These are phyloP conservation scores for Archegozetes longisetosus DNA, from an alignment of 1,140 invertebrate species.

Conservation along the genomic window DNA sequence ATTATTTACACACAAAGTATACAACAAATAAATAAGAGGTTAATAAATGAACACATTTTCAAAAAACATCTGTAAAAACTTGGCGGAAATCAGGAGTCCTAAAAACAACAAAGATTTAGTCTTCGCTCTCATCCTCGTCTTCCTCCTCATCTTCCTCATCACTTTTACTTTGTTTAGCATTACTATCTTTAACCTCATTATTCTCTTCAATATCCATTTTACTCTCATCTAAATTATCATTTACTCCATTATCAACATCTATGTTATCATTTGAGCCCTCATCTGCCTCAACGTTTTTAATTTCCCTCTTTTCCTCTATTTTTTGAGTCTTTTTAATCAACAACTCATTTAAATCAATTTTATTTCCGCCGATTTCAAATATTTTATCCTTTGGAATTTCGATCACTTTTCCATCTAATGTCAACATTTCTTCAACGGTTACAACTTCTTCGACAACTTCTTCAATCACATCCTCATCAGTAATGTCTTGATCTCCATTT, in stretches of 20 bases:
- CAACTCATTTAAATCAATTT: conserved; percentile 11
- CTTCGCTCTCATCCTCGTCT: not conserved
- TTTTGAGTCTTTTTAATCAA: not conserved
- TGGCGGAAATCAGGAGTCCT: no score
- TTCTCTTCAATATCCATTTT: no score
- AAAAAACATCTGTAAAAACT: no score
- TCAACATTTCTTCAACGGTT: not conserved
- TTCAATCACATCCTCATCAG: conserved; percentile 24
- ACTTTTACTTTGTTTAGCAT: conserved; percentile 22
- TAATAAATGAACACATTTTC: no score
- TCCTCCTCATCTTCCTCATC: conserved; percentile 14
- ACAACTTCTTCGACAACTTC: conserved; percentile 17
- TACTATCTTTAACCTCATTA: conserved; percentile 27
- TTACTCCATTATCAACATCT: not conserved
- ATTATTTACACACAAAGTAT: no score
- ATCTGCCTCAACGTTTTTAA: not conserved
- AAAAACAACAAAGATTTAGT: no score
- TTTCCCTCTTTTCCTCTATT: not conserved
- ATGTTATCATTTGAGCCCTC: conserved; percentile 1
- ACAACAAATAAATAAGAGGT: no score
- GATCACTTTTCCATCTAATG: conserved; percentile 1
- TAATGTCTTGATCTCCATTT: conserved; percentile 26
- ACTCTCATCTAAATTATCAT: no score
- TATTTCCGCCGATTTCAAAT: conserved; percentile 3
- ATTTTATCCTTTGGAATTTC: conserved; percentile 3